A percentile compares a stretch with the other conserved stretches of the same genome.
Evolutionary conservation across 2,797 vertebrate species (phyloP).

Genomic region (Picus viridis): DNA sequence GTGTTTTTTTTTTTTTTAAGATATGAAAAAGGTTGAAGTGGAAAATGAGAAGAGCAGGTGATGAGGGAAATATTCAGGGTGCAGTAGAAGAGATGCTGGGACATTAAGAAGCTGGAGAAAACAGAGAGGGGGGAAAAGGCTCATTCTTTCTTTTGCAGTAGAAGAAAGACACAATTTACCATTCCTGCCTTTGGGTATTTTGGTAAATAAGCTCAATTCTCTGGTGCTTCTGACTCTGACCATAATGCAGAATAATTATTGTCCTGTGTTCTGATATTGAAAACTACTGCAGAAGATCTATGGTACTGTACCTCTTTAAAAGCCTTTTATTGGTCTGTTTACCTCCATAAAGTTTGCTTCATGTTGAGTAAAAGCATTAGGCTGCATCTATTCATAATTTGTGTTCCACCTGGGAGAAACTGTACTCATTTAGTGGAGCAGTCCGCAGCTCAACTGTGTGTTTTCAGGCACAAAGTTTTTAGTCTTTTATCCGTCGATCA

Average conservation of each 20-base stretch:
- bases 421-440: constrained; percentile 6
- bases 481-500: not conserved
- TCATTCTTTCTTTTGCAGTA: not conserved
- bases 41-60: not conserved
- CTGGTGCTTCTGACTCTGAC: not conserved
- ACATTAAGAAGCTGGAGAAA: not conserved
- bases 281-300: not conserved
- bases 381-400: constrained; percentile 30
- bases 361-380: constrained; percentile 51
- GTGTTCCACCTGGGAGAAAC: constrained; percentile 43
- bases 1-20: not conserved
- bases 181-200: not conserved
- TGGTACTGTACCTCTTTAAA: not conserved
- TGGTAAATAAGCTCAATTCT: not conserved
- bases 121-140: not conserved
- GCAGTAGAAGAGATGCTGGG: not conserved
- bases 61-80: not conserved
- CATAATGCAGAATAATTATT: not conserved
- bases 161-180: not conserved
- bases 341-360: constrained; percentile 33
- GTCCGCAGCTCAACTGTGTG: not conserved
- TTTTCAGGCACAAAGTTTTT: not conserved
- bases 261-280: constrained; percentile 21
- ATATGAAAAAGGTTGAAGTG: not conserved
- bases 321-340: constrained; percentile 38